Percentiles rank a stretch among this genome's conserved stretches.
Conservation (phyloP, 2,113 vertebrate species). For the Gracilinanus agilis region DNA sequence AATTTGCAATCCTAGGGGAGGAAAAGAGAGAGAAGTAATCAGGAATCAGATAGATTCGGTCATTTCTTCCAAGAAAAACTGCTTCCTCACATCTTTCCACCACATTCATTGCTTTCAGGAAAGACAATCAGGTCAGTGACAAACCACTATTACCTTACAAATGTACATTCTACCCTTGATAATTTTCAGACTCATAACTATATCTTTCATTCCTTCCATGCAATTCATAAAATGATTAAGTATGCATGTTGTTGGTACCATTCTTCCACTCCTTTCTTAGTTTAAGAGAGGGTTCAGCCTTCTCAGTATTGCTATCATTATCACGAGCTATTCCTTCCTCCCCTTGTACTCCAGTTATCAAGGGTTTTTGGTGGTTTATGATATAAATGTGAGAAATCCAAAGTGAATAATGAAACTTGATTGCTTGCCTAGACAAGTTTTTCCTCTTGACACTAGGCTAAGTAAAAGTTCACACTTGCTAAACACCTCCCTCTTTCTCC, state of each 20-base stretch:
- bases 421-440: neutral
- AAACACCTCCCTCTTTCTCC: neutral
- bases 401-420: slow-evolving; percentile 4
- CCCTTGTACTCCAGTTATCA: neutral
- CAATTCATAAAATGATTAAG: neutral
- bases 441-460: neutral
- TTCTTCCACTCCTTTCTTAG: neutral
- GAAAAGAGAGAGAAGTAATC: neutral
- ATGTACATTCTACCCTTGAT: neutral
- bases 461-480: neutral
- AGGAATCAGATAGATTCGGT: neutral
- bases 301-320: neutral
- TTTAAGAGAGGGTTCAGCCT: neutral
- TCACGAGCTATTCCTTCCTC: neutral
- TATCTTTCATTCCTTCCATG: neutral
- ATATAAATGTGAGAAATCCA: neutral
- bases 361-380: neutral
- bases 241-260: neutral
- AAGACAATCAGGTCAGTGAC: neutral
- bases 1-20: neutral
- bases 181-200: neutral
- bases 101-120: neutral
- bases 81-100: neutral
- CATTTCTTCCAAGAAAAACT: neutral
- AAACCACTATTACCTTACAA: neutral